Conservation (phyloP, 2,113 vertebrate species). For the Ginglymostoma cirratum region DNA sequence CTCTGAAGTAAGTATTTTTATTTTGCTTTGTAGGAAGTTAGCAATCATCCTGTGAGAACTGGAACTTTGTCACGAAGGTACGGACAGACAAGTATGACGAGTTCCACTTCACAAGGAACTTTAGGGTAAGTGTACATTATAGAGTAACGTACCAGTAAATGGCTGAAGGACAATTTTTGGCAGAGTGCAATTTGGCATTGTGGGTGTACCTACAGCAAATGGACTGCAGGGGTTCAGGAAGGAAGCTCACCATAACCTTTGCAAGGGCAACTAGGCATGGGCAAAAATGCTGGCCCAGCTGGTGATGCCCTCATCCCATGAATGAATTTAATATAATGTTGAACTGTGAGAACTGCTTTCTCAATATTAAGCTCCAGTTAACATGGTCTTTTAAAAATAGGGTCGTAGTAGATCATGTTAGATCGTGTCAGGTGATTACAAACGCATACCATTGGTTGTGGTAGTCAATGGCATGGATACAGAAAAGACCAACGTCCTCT, state of each 20-base stretch:
- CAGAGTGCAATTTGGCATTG: background rate
- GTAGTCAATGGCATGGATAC: background rate
- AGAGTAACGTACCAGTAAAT: background rate
- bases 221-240: too few species aligned
- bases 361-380: background rate
- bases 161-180: background rate
- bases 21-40: slow-evolving; percentile 1
- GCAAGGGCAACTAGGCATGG: too few species aligned
- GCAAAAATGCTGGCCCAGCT: too few species aligned
- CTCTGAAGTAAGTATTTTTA: background rate
- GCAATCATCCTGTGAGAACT: background rate
- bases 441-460: background rate
- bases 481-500: background rate
- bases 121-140: slow-evolving; percentile 12
- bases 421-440: background rate
- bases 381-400: background rate
- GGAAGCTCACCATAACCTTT: too few species aligned
- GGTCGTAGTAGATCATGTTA: background rate
- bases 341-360: background rate
- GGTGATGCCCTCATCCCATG: too few species aligned
- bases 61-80: background rate
- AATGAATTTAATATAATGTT: too few species aligned
- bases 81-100: background rate
- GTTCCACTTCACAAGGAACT: background rate
- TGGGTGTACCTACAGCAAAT: too few species aligned